Conservation (phyloP, 2,797 vertebrate species). For the Microchirus variegatus region DNA sequence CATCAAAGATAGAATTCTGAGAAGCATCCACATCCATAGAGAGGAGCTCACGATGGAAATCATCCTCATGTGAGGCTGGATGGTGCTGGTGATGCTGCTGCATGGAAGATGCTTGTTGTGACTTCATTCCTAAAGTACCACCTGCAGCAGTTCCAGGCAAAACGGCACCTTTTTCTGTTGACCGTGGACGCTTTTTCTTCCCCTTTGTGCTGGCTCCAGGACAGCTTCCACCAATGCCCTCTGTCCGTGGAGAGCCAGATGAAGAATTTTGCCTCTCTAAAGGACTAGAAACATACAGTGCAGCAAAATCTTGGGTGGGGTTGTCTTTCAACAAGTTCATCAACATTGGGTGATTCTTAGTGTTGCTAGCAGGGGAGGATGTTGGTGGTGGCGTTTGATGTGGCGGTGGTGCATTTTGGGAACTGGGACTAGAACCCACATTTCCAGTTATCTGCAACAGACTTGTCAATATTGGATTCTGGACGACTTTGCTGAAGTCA, state of each 20-base stretch:
- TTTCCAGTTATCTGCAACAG: slow-evolving; percentile 96
- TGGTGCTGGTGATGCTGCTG: slow-evolving; percentile 81
- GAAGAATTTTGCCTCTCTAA: slow-evolving; percentile 97
- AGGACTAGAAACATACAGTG: slow-evolving; percentile 91
- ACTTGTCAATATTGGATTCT: slow-evolving; percentile 98
- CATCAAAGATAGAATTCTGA: slow-evolving; percentile 96
- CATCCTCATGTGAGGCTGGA: slow-evolving; percentile 93
- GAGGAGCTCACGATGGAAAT: slow-evolving; percentile 97
- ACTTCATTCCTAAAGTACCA: slow-evolving; percentile 69
- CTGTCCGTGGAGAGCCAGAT: slow-evolving; percentile 90
- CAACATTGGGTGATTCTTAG: slow-evolving; percentile 99
- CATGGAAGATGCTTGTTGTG: slow-evolving; percentile 72
- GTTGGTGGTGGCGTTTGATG: slow-evolving; percentile 96
- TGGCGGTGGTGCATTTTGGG: slow-evolving; percentile 86
- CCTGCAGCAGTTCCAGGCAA: slow-evolving; percentile 62
- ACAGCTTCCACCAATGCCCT: slow-evolving; percentile 82
- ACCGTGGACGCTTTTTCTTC: slow-evolving; percentile 93
- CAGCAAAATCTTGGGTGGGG: slow-evolving; percentile 94
- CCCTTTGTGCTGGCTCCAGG: slow-evolving; percentile 80
- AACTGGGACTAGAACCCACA: slow-evolving; percentile 94
- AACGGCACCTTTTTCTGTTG: slow-evolving; percentile 71
- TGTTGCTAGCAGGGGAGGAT: slow-evolving; percentile 97
- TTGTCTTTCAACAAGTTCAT: slow-evolving; percentile 99
- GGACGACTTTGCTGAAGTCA: slow-evolving; percentile 98
- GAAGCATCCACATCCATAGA: slow-evolving; percentile 97